These are phyloP conservation scores for Watsonalla cultraria DNA, from an alignment of 2,888 invertebrate genomes.

Conservation along the genomic window DNA sequence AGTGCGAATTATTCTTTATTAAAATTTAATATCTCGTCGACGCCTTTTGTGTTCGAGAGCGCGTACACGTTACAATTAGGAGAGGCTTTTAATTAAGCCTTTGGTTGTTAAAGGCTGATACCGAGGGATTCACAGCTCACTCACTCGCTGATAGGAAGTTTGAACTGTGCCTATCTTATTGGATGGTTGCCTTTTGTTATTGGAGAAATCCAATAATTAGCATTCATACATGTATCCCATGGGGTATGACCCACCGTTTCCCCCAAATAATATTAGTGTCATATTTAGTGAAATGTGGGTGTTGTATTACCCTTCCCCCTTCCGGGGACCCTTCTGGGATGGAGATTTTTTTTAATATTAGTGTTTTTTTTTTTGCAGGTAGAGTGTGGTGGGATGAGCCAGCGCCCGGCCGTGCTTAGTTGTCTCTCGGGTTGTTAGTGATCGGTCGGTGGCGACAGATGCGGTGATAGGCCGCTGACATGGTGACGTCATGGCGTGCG, in stretches of 20 bases:
- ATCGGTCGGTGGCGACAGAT: conserved; percentile 36
- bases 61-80: conserved; percentile 42
- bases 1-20: conserved; percentile 51
- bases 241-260: no score
- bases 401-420: conserved; percentile 22
- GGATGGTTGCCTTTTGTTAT: no score
- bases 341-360: conserved; percentile 4
- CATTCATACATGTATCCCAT: no score
- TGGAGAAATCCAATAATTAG: no score
- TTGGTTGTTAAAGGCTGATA: conserved; percentile 24
- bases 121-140: conserved; percentile 1
- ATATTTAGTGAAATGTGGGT: no score
- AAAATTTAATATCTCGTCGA: conserved; percentile 56
- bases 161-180: not conserved
- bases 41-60: conserved; percentile 42
- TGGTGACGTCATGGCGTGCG: conserved; percentile 68
- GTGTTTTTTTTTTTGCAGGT: conserved; percentile 38
- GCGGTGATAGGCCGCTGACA: conserved; percentile 51
- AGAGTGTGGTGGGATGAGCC: conserved; percentile 43
- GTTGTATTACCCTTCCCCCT: no score
- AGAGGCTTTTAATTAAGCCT: conserved; percentile 46
- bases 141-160: not conserved
- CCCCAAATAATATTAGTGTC: no score
- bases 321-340: no score
- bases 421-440: conserved; percentile 18